Percentiles rank a stretch among this genome's conserved stretches.
Evolutionary conservation across 2,888 invertebrate species (phyloP).

Genomic region (Galerucella pusilla): DNA sequence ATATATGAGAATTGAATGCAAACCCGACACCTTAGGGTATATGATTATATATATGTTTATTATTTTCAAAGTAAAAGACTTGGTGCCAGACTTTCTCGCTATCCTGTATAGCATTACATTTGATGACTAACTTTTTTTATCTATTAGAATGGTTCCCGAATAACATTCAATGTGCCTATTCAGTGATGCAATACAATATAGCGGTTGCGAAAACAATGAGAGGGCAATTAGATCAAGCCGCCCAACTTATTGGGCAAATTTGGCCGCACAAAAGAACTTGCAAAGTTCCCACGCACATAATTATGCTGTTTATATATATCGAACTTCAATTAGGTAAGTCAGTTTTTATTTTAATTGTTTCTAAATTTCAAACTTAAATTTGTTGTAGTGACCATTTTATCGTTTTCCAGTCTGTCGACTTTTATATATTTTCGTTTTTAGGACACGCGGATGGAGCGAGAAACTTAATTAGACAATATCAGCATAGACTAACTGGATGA

Average conservation of each 20-base stretch:
- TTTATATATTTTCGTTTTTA: constrained; percentile 58
- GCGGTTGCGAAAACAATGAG: constrained; percentile 80
- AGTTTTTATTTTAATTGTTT: not conserved
- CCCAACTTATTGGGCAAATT: constrained; percentile 63
- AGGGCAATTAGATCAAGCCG: constrained; percentile 77
- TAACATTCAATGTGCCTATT: constrained; percentile 73
- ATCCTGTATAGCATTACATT: not conserved
- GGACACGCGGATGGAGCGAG: constrained; percentile 68
- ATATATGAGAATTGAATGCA: too few relatives aligned
- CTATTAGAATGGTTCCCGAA: constrained; percentile 72
- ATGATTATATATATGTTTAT: too few relatives aligned
- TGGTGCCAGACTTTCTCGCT: too few relatives aligned
- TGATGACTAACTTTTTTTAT: not conserved
- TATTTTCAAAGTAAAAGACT: too few relatives aligned
- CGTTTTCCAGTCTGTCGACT: too few relatives aligned
- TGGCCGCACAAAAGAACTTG: constrained; percentile 67
- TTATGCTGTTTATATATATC: constrained; percentile 74
- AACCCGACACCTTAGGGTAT: too few relatives aligned
- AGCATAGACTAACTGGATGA: constrained; percentile 53
- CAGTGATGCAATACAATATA: constrained; percentile 82
- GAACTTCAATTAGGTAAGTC: constrained; percentile 72
- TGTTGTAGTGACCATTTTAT: too few relatives aligned
- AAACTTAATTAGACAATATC: constrained; percentile 72
- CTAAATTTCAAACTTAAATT: too few relatives aligned
- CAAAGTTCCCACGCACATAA: constrained; percentile 72